Evolutionary conservation across 2,113 vertebrate species (phyloP), one percentile per base, ranked within the genome.

Genomic region (Callorhinus ursinus): DNA sequence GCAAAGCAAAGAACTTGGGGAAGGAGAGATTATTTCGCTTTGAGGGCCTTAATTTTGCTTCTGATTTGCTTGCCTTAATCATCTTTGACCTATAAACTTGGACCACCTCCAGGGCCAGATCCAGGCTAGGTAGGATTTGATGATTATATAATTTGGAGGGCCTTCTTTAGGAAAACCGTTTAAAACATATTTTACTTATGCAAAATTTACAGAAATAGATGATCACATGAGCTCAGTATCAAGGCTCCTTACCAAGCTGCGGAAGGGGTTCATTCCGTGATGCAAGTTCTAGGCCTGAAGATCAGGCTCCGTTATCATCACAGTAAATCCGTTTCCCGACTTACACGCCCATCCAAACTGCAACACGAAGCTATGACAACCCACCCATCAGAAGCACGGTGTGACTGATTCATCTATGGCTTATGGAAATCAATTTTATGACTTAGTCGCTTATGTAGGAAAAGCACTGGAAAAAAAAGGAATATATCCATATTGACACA

Each of bases 171-270:
- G 69, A 93, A 88, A 93, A 95, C 51, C 9, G 13, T 46, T 7
- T 46, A 0, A 31, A 93, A 90, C 72, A 65, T 81, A 57, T 39
- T 88, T 95, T 53, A 67, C 18, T 85, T 94, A 79, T 39, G 31
- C 12, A 91, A 96, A 67, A 82, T 84, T 72, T 88, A 71, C 26
- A 83, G 74, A 91, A 86, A 69, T 63, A 71, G 51, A 71, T 74
- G 51, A 82, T 9, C 49, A 89, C 24, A 19, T n/a, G 22, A 83
- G 77, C 55, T 88, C 11, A 53, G 0, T 53, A 28, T 24, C 49
- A 33, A 55, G 13, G 21, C 3, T 74, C 39, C 7, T 87, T 26
- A 61, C 15, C 46, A 28, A 69, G 13, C 11, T 16, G 3, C 3
- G 26, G 42, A 72, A 88, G 24, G 7, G 16, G 24, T 22, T 19